A percentile compares a stretch with the other conserved stretches of the same genome.
Evolutionary conservation across 2,888 invertebrate species (phyloP).

Genomic region (Ophioninae sp.): DNA sequence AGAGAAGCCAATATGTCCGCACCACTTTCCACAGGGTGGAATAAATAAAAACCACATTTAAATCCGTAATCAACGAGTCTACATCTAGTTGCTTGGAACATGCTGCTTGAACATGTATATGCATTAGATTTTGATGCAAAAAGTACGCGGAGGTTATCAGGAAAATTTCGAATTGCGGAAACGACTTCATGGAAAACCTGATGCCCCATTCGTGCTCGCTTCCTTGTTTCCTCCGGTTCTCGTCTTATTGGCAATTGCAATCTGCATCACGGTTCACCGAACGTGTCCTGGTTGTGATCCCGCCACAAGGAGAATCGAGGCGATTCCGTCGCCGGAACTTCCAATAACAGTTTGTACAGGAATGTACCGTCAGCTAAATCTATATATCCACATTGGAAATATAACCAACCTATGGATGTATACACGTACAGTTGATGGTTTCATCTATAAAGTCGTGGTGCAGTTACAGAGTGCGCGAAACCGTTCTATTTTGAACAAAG

Average conservation of each 20-base stretch:
- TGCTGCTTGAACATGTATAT: no score
- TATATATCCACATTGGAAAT: constrained; percentile 17
- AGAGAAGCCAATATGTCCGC: not conserved
- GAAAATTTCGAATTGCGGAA: constrained; percentile 39
- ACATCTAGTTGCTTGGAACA: not conserved
- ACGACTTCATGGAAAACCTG: not conserved
- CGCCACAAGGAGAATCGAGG: constrained; percentile 9
- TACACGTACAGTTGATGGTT: constrained; percentile 2
- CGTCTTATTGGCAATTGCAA: constrained; percentile 60
- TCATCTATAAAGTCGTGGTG: constrained; percentile 4
- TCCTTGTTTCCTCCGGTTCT: constrained; percentile 11
- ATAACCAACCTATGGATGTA: constrained; percentile 11
- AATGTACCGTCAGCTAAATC: constrained; percentile 21
- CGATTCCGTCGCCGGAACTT: constrained; percentile 47
- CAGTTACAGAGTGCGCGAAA: constrained; percentile 39
- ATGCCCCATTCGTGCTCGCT: constrained; percentile 38
- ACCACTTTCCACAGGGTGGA: not conserved
- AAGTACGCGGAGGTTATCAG: constrained; percentile 41
- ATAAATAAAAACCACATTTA: not conserved
- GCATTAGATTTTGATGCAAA: not conserved
- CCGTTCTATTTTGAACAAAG: constrained; percentile 44
- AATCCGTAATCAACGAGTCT: not conserved
- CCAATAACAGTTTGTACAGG: constrained; percentile 59
- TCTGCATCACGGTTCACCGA: constrained; percentile 59
- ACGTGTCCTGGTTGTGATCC: constrained; percentile 43